Base-by-base conservation (phyloP, 2,888 invertebrate genomes). In the Eueremaeus valkanovi region DNA sequence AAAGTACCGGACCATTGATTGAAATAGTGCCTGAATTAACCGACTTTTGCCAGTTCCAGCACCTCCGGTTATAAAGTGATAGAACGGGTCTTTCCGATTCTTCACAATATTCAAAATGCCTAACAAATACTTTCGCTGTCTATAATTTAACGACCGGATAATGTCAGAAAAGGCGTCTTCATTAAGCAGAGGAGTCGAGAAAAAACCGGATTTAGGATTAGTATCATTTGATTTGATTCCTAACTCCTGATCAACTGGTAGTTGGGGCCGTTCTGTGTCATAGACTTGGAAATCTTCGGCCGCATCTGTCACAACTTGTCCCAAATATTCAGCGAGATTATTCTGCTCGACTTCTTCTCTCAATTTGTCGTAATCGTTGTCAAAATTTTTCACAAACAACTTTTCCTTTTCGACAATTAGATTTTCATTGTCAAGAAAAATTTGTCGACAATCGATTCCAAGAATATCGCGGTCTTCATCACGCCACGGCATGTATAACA, bases 401-500 rank as follows among this genome's bases (percentile, higher is more conserved):
- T 11, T 11, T 9, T 55, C 11, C 0, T 51, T 21, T 5, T 2
- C 6, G 3, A 51, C 21, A n/a, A 5, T 3, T 9, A 1, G 5
- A 18, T 21, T 16, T 2, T 51, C 21, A 5, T 51, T n/a, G 16
- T 9, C 27, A 11, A 27, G 27, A 1, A 27, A 0, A 9, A 6
- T 6, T 3, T 55, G 24, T n/a, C n/a, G n/a, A 1, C 6, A 13
- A 55, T 55, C 55, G 3, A 18, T 33, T 18, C 11, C 1, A 3
- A 58, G 58, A 29, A 51, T 51, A 11, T 63, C 72, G 0, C 1
- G 31, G 1, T 63, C 33, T 49, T 55, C 49, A n/a, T 58, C 31
- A 3, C 31, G 75, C 82, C 82, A 82, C 8, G 81, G 80, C 0
- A 76, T 24, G 75, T 77, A 82, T 3, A 82, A 77, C 81, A 82